Conservation (phyloP, 2,113 vertebrate genomes). For the Pampusana beccarii region DNA sequence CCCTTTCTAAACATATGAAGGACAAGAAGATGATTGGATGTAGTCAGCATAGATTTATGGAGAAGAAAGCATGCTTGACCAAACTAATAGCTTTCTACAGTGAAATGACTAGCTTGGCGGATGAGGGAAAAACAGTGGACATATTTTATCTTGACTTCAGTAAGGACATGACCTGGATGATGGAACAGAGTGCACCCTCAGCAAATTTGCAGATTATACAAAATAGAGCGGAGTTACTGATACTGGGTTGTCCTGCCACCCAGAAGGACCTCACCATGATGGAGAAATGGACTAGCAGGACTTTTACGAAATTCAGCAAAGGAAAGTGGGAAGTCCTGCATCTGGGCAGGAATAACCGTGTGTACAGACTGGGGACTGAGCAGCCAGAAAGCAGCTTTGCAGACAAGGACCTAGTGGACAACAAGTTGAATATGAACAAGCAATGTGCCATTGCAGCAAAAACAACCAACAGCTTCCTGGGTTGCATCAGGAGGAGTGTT, state of each 20-base stretch:
- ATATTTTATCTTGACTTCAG: background rate
- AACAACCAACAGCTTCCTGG: background rate
- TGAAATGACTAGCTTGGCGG: background rate
- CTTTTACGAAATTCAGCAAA: background rate
- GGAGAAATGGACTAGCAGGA: background rate
- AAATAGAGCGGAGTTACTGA: background rate
- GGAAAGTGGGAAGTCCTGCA: background rate
- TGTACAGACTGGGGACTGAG: background rate
- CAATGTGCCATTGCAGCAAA: background rate
- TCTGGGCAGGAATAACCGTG: background rate
- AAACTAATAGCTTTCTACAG: background rate
- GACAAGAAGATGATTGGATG: background rate
- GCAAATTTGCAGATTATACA: background rate
- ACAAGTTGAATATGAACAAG: background rate
- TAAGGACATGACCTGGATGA: background rate
- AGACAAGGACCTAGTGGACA: background rate
- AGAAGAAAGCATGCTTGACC: background rate
- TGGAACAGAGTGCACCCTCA: background rate
- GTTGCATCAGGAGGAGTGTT: background rate
- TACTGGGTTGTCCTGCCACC: background rate
- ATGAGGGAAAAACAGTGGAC: background rate
- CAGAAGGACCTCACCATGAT: background rate
- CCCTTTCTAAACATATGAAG: background rate
- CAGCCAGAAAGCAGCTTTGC: background rate
- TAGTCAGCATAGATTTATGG: background rate